A percentile compares a stretch with the other conserved stretches of the same genome.
Conservation (phyloP, 2,888 invertebrate genomes). For the Cryptus viduatorius region DNA sequence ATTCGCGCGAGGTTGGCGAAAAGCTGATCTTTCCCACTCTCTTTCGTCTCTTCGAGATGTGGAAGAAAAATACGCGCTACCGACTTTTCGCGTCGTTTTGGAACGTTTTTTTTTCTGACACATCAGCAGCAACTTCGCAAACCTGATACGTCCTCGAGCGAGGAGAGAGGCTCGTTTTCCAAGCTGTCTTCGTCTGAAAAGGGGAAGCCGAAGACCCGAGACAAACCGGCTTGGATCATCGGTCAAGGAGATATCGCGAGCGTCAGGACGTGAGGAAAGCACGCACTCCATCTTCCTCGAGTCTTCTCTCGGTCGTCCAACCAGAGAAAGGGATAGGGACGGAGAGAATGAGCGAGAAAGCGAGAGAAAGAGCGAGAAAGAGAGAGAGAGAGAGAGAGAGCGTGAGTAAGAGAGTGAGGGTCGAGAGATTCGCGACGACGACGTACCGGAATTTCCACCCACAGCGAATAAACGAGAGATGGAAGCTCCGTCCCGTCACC, state of each 20-base stretch:
- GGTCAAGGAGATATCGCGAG: constrained; percentile 62
- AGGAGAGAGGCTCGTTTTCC: not conserved
- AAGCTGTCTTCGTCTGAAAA: constrained; percentile 27
- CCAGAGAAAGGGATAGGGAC: not conserved
- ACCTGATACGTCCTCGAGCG: constrained; percentile 19
- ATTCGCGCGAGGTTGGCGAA: constrained; percentile 69
- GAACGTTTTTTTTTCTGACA: not conserved
- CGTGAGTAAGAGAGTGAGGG: not conserved
- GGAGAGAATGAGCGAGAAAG: not conserved
- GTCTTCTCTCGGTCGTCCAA: not conserved
- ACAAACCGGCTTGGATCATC: constrained; percentile 56
- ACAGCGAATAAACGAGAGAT: constrained; percentile 17
- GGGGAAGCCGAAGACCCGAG: constrained; percentile 3
- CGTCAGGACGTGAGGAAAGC: constrained; percentile 56
- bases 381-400: constrained; percentile 2
- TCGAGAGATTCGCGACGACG: not conserved
- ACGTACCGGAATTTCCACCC: constrained; percentile 46
- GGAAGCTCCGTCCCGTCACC: constrained; percentile 24
- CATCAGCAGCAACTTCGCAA: constrained; percentile 9
- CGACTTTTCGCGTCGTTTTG: constrained; percentile 2
- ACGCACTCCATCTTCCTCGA: constrained; percentile 54
- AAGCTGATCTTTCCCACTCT: constrained; percentile 51
- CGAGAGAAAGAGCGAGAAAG: no score
- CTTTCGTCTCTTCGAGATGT: constrained; percentile 19
- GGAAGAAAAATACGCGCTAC: constrained; percentile 23